A percentile compares a stretch with the other conserved stretches of the same genome.
Evolutionary conservation across 92 coral and sea anemone genomes (phyloP).

Genomic region (Palythoa grandis): DNA sequence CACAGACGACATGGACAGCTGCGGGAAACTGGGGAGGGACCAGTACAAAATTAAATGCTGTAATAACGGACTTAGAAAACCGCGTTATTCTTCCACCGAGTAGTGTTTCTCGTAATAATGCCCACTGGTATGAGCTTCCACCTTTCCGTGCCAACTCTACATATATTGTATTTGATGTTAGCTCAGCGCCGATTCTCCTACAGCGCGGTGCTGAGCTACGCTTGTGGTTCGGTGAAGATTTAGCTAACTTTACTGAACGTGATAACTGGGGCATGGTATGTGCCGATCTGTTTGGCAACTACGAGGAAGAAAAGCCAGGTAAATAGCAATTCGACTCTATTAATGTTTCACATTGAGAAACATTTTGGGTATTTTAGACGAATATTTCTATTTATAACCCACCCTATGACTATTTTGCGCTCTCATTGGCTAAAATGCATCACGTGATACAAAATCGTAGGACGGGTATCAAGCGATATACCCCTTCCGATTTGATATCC

Average conservation of each 20-base stretch:
- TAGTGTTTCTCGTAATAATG: neutral
- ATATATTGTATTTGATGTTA: neutral
- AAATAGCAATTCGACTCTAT: neutral
- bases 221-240: constrained; percentile 24
- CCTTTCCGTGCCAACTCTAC: neutral
- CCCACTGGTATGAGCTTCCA: neutral
- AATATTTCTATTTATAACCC: too few relatives aligned
- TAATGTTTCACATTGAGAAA: too few relatives aligned
- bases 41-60: neutral
- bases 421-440: too few relatives aligned
- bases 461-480: too few relatives aligned
- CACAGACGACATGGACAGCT: too few relatives aligned
- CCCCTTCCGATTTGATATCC: too few relatives aligned
- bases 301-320: constrained; percentile 6
- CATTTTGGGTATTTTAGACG: too few relatives aligned
- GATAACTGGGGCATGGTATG: neutral
- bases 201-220: neutral
- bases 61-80: neutral
- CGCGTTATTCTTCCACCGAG: constrained; percentile 8
- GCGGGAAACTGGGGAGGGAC: neutral
- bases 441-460: too few relatives aligned
- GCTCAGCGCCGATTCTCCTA: neutral
- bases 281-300: constrained; percentile 18
- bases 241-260: neutral
- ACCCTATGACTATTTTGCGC: too few relatives aligned